phyloP scores from a whole-genome alignment of 2,797 vertebrate species.

The Heliangelus exortis region DNA sequence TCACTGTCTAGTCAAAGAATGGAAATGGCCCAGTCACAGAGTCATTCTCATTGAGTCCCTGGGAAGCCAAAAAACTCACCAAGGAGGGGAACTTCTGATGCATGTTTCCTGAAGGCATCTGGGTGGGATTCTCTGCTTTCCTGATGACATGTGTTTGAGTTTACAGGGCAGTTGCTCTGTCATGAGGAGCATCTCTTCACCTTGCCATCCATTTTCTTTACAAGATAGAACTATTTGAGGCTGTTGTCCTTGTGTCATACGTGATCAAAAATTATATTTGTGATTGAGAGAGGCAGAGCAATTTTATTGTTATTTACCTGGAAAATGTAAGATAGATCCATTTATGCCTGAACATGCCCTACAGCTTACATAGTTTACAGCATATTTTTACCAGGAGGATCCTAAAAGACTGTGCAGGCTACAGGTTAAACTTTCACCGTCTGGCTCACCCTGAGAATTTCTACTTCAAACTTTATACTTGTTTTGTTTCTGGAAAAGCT shows the following conservation, averaged over 20 bases:
- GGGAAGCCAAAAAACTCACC: background rate
- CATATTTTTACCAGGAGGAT: background rate
- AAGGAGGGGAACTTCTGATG: background rate
- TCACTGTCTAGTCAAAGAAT: background rate
- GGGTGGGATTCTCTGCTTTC: background rate
- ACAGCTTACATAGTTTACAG: background rate
- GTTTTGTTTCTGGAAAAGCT: background rate
- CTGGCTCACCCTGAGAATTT: background rate
- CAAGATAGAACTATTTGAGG: background rate
- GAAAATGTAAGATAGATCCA: background rate
- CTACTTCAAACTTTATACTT: background rate
- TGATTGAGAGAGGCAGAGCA: background rate
- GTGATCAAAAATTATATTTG: background rate
- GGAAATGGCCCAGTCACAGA: background rate
- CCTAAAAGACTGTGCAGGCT: background rate
- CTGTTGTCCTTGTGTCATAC: background rate
- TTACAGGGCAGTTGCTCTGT: background rate
- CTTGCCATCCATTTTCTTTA: background rate
- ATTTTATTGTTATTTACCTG: background rate
- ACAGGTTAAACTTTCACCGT: background rate
- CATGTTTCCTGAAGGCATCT: background rate
- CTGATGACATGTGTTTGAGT: background rate
- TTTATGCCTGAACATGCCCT: background rate
- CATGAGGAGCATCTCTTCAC: background rate
- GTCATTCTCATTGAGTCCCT: background rate